Evolutionary conservation across 30 jellyfish, hydroid and myxozoan genomes (phyloP).

Genomic region (Aurelia aurita complex sp. Pacific): DNA sequence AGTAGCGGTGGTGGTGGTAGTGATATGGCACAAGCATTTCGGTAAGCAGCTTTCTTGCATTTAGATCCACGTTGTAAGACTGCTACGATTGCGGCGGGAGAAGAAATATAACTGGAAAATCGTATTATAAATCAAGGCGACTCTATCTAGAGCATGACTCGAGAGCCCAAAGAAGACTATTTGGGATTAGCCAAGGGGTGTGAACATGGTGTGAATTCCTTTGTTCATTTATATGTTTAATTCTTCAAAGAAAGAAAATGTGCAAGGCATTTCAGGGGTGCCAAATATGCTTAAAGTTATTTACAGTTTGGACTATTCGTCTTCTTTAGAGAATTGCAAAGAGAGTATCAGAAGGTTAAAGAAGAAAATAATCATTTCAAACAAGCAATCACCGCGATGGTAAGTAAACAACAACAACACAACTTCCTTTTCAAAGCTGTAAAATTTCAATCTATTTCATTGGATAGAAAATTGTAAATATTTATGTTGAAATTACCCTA

Average conservation of each 20-base stretch:
- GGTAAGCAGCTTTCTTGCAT: background rate
- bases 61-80: too few species aligned
- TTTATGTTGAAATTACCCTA: background rate
- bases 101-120: too few species aligned
- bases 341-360: slow-evolving; percentile 25
- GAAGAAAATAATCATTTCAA: slow-evolving; percentile 46
- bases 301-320: background rate
- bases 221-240: too few species aligned
- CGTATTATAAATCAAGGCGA: too few species aligned
- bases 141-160: too few species aligned
- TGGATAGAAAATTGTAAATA: background rate
- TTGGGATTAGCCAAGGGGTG: too few species aligned
- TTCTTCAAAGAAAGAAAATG: too few species aligned
- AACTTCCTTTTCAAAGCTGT: background rate
- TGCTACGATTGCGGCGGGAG: too few species aligned
- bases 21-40: slow-evolving; percentile 8
- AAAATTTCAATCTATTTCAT: background rate
- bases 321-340: slow-evolving; percentile 55
- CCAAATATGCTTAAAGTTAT: too few species aligned
- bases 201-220: too few species aligned
- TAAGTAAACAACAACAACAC: slow-evolving; percentile 20
- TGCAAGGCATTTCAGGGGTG: too few species aligned
- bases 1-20: background rate
- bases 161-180: too few species aligned
- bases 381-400: slow-evolving; percentile 32